Percentiles rank a stretch among this genome's conserved stretches.
Evolutionary conservation across 2,113 vertebrate species (phyloP).

Genomic region (Bolborhynchus lineola): DNA sequence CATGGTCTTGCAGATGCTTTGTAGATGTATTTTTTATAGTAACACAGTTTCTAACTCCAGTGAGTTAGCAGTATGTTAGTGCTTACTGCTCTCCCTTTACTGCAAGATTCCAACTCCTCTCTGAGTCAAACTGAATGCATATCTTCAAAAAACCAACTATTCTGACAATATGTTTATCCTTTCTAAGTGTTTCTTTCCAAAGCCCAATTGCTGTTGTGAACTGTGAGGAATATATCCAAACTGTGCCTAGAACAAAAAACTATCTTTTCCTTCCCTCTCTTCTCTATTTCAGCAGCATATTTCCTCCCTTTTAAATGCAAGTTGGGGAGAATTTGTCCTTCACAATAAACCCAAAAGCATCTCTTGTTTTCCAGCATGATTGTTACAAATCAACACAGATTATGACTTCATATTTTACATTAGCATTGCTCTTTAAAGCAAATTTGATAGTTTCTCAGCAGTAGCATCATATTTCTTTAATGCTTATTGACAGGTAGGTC

Average conservation of each 20-base stretch:
- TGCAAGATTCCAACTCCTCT: background rate
- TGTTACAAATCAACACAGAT: background rate
- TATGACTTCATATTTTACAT: background rate
- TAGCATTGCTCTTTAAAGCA: background rate
- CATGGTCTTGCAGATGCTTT: background rate
- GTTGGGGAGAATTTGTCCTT: background rate
- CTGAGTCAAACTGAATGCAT: background rate
- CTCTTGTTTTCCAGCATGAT: background rate
- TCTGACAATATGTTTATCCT: background rate
- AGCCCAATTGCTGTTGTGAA: background rate
- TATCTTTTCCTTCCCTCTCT: fast-evolving
- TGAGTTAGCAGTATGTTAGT: background rate
- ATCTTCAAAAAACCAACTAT: background rate
- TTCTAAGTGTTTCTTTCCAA: background rate
- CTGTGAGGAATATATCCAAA: background rate
- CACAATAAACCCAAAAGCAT: background rate
- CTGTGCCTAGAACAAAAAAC: background rate
- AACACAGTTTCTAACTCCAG: background rate
- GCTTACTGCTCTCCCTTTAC: background rate
- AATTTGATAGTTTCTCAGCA: background rate
- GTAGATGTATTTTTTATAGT: background rate
- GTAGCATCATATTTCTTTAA: conserved; percentile 28
- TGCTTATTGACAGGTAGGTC: conserved; percentile 42
- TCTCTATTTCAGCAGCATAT: background rate
- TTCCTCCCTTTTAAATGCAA: background rate